These are phyloP conservation scores for Drosophila miranda DNA, from an alignment of 1,140 invertebrate species.

Conservation along the genomic window DNA sequence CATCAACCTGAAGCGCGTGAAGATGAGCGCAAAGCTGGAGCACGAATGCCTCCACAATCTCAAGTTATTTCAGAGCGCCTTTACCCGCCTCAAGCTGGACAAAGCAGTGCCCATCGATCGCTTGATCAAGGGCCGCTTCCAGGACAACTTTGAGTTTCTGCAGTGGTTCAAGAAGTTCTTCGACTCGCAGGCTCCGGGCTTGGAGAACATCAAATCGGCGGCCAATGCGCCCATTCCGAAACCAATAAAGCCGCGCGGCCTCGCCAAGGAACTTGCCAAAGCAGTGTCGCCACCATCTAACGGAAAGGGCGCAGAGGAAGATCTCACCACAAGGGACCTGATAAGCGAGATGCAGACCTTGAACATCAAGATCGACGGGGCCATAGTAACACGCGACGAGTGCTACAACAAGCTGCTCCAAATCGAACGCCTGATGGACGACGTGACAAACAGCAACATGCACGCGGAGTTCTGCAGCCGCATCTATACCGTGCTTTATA, in stretches of 20 bases:
- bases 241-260: slow-evolving; percentile 40
- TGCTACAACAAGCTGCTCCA: slow-evolving; percentile 57
- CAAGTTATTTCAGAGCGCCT: slow-evolving; percentile 97
- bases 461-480: slow-evolving; percentile 53
- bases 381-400: slow-evolving; percentile 45
- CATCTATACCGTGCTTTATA: slow-evolving; percentile 50
- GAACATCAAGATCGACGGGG: slow-evolving; percentile 5
- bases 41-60: slow-evolving; percentile 99
- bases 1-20: slow-evolving; percentile 96
- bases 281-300: neutral
- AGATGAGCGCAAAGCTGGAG: slow-evolving; percentile 98
- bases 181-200: slow-evolving; percentile 89
- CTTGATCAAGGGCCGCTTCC: slow-evolving; percentile 96
- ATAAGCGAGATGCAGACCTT: slow-evolving; percentile 30
- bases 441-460: slow-evolving; percentile 30
- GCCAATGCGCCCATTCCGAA: slow-evolving; percentile 44
- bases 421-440: slow-evolving; percentile 50
- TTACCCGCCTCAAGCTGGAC: slow-evolving; percentile 98
- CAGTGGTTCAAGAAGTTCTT: slow-evolving; percentile 99
- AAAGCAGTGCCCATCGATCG: slow-evolving; percentile 93
- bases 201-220: slow-evolving; percentile 60
- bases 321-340: slow-evolving; percentile 11
- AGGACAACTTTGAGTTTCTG: slow-evolving; percentile 99
- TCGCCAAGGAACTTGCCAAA: slow-evolving; percentile 13
- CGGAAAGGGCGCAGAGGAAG: neutral